Evolutionary conservation across 2,797 vertebrate species (phyloP), one percentile per base, ranked within the genome.

Genomic region (Synaphobranchus kaupii): DNA sequence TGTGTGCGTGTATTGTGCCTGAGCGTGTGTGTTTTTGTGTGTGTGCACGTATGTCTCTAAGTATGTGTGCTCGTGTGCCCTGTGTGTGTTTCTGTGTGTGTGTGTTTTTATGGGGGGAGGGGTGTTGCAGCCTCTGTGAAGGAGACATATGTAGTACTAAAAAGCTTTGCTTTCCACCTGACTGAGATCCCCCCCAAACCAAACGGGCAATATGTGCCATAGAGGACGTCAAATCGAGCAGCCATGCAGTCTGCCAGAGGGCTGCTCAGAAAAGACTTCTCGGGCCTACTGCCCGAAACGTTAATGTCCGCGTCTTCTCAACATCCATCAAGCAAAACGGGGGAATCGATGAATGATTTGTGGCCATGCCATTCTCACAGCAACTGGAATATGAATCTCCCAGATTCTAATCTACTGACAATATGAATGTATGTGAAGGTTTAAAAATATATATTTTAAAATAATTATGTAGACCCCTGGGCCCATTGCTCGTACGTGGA

Each of bases 321-420:
- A 82, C 31, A 68, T 83, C 84, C 58, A 88, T 88, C 85, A 88
- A 88, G 48, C 76, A 34, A 28, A 83, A 71, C 60, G 47, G 12
- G 20, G 7, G 58, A 80, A 56, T 48, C 84, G 12, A 86, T 86
- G 71, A 88, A 88, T 83, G 84, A 88, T 85, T 88, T 88, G 83
- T 13, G 54, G 31, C 60, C 31, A 44, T 9, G 47, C 68, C 68
- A 12, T 17, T 17, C 58, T 50, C 78, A 47, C 48, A 25, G 80
- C 44, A 28, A 50, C 78, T 58, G 34, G 56, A 85, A 88, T 81
- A 50, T 68, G 50, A 80, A 80, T 80, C 76, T 48, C 20, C 20
- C 76, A n/a, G 8, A 86, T 71, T 60, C 47, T 56, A 58, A 86
- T 80, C 15, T 56, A 44, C 73, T 28, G 48, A 56, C 76, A 85